A percentile compares a stretch with the other conserved stretches of the same genome.
phyloP scores from a whole-genome alignment of 2,888 invertebrate species.

The Macrophya annulata region DNA sequence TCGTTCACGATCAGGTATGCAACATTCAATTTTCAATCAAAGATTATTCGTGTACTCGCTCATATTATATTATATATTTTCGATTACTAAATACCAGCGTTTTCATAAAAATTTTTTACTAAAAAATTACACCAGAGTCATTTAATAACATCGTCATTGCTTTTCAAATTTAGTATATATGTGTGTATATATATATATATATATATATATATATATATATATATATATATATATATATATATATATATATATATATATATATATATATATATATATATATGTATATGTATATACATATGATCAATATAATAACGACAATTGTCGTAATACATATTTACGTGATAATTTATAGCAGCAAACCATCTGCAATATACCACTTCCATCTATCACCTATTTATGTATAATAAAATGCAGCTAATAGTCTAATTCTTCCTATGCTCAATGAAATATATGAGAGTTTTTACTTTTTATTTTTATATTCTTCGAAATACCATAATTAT shows the following conservation, averaged over 20 bases:
- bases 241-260: no score
- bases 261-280: no score
- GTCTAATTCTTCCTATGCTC: neutral
- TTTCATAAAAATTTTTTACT: neutral
- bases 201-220: no score
- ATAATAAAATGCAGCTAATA: neutral
- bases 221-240: no score
- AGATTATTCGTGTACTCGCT: no score
- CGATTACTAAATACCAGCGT: neutral
- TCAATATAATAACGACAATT: neutral
- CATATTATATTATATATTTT: constrained; percentile 8
- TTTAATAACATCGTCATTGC: constrained; percentile 24
- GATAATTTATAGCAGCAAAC: neutral
- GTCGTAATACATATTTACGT: neutral
- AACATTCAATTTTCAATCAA: no score
- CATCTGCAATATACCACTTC: neutral
- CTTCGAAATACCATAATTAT: neutral
- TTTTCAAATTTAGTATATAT: neutral
- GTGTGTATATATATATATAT: no score
- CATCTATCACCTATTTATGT: neutral
- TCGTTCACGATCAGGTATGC: no score
- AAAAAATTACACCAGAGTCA: constrained; percentile 19
- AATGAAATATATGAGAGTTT: neutral
- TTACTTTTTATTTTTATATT: neutral
- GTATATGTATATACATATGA: neutral